Evolutionary conservation across 2,113 vertebrate genomes (phyloP).

Genomic region (Gallinago media): DNA sequence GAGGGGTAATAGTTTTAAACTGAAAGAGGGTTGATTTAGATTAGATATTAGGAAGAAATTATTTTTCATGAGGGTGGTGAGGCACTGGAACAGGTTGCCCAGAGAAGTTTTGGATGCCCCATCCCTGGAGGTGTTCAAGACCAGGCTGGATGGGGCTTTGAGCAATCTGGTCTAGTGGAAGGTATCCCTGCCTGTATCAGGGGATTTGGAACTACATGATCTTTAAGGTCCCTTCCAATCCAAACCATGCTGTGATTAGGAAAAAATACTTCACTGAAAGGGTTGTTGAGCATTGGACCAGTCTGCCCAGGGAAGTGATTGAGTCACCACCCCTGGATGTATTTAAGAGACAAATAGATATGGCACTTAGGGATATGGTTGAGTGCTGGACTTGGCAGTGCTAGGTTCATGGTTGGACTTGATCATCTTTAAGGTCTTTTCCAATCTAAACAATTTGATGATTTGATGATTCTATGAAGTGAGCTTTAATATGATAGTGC

Average conservation of each 20-base stretch:
- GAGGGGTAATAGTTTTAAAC: background rate
- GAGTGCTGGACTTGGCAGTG: background rate
- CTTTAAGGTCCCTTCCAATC: background rate
- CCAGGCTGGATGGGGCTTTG: background rate
- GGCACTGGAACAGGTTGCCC: background rate
- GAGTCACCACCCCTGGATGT: background rate
- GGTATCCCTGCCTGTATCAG: background rate
- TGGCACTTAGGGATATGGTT: background rate
- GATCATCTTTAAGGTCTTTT: background rate
- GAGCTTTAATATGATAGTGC: background rate
- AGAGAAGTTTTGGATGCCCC: background rate
- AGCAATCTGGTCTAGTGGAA: background rate
- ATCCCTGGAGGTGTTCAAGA: background rate
- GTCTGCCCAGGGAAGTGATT: background rate
- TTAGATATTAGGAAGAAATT: background rate
- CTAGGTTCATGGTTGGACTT: background rate
- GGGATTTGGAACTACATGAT: background rate
- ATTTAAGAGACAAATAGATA: background rate
- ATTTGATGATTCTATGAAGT: background rate
- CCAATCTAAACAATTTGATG: background rate
- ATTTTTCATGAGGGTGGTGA: background rate
- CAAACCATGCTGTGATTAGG: background rate
- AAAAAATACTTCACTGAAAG: background rate
- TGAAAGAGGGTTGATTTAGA: background rate
- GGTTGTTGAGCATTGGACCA: background rate